Percentiles rank a stretch among this genome's conserved stretches.
Conservation (phyloP, 2,797 vertebrate species). For the Lemur catta region DNA sequence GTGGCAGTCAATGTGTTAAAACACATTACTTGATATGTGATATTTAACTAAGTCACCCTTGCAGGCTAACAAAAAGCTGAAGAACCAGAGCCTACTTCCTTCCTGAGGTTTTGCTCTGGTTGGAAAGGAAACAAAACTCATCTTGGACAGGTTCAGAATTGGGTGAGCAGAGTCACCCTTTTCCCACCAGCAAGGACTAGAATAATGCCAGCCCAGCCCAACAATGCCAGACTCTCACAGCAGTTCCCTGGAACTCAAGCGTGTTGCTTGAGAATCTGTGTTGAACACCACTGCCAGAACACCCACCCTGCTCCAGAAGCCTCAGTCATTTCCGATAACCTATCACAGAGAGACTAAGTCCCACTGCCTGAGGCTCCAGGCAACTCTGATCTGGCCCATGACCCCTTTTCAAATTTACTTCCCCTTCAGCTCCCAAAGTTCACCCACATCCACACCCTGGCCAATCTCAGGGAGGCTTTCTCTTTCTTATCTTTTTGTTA, state of each 20-base stretch:
- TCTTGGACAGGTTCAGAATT: neutral
- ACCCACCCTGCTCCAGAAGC: neutral
- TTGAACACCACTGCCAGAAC: neutral
- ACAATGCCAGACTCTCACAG: neutral
- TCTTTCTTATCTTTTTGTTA: neutral
- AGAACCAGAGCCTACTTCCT: neutral
- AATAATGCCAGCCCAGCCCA: neutral
- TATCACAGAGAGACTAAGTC: neutral
- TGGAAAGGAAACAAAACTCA: neutral
- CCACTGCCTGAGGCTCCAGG: neutral
- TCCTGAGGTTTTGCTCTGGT: neutral
- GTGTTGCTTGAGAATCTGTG: neutral
- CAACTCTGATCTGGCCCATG: neutral
- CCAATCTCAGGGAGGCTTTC: neutral
- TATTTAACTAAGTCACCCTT: neutral
- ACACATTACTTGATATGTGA: neutral
- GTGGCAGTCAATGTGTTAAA: neutral
- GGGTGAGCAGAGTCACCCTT: neutral
- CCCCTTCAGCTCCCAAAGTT: neutral
- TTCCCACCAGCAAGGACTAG: neutral
- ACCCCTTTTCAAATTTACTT: neutral
- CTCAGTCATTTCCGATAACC: neutral
- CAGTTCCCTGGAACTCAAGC: neutral
- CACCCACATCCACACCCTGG: neutral
- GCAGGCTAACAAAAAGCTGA: neutral